Evolutionary conservation across 2,888 invertebrate species (phyloP), one percentile per base, ranked within the genome.

Genomic region (Tillus elongatus): DNA sequence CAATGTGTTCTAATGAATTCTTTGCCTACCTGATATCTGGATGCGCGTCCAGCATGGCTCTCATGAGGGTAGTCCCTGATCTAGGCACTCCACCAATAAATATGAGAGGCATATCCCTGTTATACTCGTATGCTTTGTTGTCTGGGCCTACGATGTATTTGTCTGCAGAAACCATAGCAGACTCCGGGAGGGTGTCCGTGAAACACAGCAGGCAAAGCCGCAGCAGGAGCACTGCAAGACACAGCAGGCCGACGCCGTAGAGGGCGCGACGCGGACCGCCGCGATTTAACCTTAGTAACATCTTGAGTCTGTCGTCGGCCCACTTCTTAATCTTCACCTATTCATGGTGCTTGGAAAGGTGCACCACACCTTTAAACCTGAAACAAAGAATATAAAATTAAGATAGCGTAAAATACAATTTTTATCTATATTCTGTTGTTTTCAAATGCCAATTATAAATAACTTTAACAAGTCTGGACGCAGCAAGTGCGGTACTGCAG

Each of bases 51-150:
- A 98, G 72, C 90, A 97, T 92, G 46, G 93, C 95, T 56, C 97
- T 77, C 86, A 95, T 91, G 51, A 97, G 75, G 43, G 97, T 97
- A 30, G 96, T 97, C 36, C 96, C 97, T 34, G 93, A 95, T 53
- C 96, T 79, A 39, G 97, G 97, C 60, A 97, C 92, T 45, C 97
- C 97, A 40, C 96, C 96, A 64, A 97, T 91, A 72, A 95, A 95
- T 64, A 93, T 89, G 52, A 95, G 74, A 53, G 93, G 93, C 82
- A 91, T 87, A 52, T 84, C 78, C 54, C 90, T 75, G 62, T 89
- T 85, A 67, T 87, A 88, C 41, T 75, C 71, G 65, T 81, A 82
- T 10, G 71, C 66, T 58, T 76, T 77, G 51, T 74, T 73, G 63
- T 81, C 77, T 40, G 70, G 64, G 33, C 76, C 78, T 44, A 74